Conservation (phyloP, 2,888 invertebrate species). For the Frankliniella fusca region DNA sequence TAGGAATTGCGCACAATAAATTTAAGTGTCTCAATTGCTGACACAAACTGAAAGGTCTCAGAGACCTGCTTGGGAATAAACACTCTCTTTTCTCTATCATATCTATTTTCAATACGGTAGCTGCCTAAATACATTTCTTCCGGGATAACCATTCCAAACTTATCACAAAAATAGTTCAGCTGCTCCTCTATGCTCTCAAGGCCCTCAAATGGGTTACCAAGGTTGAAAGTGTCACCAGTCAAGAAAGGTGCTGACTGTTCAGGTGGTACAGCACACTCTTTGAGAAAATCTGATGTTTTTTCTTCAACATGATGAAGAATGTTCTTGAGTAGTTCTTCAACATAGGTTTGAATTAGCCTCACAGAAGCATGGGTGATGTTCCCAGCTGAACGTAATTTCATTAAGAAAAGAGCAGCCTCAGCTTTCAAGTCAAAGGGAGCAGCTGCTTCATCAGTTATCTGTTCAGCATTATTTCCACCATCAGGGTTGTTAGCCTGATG, state of each 20-base stretch:
- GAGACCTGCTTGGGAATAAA: background rate
- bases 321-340: background rate
- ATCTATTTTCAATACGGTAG: background rate
- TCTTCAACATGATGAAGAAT: background rate
- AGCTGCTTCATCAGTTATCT: too few relatives aligned
- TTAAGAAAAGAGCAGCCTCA: background rate
- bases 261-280: background rate
- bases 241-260: background rate
- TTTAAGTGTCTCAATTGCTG: background rate
- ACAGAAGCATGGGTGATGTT: background rate
- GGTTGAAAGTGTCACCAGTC: background rate
- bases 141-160: background rate
- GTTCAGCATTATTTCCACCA: too few relatives aligned
- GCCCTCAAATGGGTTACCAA: background rate
- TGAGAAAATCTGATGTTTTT: background rate
- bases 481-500: too few relatives aligned
- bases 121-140: background rate
- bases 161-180: background rate
- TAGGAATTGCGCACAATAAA: background rate
- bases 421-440: background rate
- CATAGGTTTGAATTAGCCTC: background rate
- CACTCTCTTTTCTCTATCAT: background rate
- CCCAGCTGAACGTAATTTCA: background rate
- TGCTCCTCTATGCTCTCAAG: background rate
- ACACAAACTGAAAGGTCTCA: background rate